Conservation (phyloP, 2,888 invertebrate genomes). For the Hemaris fuciformis region DNA sequence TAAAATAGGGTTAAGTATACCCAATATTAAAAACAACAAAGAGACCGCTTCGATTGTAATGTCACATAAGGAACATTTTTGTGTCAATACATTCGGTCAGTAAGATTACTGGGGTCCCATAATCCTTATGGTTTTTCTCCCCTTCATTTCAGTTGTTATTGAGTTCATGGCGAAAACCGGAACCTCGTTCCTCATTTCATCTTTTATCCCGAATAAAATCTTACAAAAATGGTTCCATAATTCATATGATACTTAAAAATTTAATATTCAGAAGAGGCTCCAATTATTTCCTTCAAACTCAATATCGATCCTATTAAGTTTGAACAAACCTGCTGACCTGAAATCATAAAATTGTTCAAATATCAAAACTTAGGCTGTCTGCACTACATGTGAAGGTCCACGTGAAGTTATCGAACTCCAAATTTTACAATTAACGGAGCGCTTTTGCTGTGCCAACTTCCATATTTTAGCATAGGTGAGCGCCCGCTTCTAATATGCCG, state of each 20-base stretch:
- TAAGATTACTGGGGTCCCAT: too few species aligned
- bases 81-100: too few species aligned
- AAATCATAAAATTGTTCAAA: conserved; percentile 5
- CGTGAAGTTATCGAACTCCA: conserved; percentile 61
- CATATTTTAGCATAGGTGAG: conserved; percentile 64
- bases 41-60: too few species aligned
- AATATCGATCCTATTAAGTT: background rate
- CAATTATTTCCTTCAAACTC: background rate
- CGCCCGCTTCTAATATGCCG: conserved; percentile 58
- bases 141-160: too few species aligned
- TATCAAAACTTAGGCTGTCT: conserved; percentile 1
- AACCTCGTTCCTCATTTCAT: too few species aligned
- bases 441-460: conserved; percentile 50
- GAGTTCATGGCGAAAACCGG: too few species aligned
- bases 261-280: background rate
- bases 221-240: too few species aligned
- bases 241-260: background rate
- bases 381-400: conserved; percentile 28
- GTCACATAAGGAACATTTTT: too few species aligned
- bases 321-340: background rate
- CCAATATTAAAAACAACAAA: too few species aligned
- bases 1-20: background rate
- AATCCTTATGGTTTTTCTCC: too few species aligned
- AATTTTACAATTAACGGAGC: conserved; percentile 68
- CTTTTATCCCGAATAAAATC: too few species aligned